phyloP scores from a whole-genome alignment of 2,888 invertebrate genomes.

The Erynnis tages region DNA sequence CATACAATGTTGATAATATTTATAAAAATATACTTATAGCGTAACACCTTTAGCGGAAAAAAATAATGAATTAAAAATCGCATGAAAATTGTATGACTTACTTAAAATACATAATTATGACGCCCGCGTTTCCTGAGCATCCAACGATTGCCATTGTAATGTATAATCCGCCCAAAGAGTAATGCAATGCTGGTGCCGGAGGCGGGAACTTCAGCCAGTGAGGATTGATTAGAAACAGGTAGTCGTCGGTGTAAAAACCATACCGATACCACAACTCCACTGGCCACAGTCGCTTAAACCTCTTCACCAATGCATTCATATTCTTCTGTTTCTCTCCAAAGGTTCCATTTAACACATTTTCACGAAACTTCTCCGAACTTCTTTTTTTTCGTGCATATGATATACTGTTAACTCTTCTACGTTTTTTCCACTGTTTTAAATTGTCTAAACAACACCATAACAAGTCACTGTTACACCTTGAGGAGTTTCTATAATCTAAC shows the following conservation, averaged over 20 bases:
- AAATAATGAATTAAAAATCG: too few relatives aligned
- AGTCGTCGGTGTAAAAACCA: conserved; percentile 81
- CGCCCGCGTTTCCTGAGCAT: conserved; percentile 85
- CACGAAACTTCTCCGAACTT: conserved; percentile 31
- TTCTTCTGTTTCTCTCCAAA: neutral
- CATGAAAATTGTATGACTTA: too few relatives aligned
- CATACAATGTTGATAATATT: too few relatives aligned
- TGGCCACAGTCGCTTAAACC: conserved; percentile 66
- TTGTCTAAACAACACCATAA: conserved; percentile 53
- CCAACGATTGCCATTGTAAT: conserved; percentile 83
- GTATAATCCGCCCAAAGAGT: conserved; percentile 83
- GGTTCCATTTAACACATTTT: conserved; percentile 11
- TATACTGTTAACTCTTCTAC: conserved; percentile 49
- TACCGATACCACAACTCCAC: conserved; percentile 72
- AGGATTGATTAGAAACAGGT: conserved; percentile 80
- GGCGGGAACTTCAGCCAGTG: conserved; percentile 88
- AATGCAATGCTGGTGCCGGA: conserved; percentile 79
- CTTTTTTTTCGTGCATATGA: conserved; percentile 31
- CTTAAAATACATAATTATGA: conserved; percentile 87
- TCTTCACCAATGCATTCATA: conserved; percentile 40
- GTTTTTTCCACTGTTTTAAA: conserved; percentile 67
- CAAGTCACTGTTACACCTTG: conserved; percentile 53
- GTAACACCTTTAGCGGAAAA: too few relatives aligned
- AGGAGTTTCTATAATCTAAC: conserved; percentile 41
- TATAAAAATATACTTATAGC: too few relatives aligned